These are phyloP conservation scores for Sitta europaea DNA, from an alignment of 2,113 vertebrate species.

Conservation along the genomic window DNA sequence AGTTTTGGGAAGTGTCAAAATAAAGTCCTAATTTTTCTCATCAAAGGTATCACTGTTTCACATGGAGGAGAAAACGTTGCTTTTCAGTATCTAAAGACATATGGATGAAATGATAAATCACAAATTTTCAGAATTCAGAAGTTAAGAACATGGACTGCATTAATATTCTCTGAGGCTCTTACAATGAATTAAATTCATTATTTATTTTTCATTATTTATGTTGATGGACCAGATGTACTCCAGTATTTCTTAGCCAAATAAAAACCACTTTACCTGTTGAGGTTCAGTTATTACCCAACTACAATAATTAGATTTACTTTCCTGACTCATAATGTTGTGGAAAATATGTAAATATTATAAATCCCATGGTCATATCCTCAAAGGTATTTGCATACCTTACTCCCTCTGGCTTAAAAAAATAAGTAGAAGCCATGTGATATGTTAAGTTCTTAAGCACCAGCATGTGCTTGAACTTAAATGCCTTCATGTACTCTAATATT, in stretches of 20 bases:
- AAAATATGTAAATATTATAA: not conserved
- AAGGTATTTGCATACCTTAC: not conserved
- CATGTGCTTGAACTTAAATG: not conserved
- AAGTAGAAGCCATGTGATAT: not conserved
- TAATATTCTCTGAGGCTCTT: not conserved
- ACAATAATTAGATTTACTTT: not conserved
- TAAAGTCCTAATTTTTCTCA: not conserved
- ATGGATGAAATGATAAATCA: not conserved
- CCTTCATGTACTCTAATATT: not conserved
- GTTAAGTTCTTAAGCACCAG: not conserved
- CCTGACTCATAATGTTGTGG: not conserved
- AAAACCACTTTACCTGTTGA: not conserved
- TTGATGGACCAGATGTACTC: not conserved
- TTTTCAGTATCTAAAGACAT: not conserved
- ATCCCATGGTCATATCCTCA: not conserved
- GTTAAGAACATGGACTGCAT: not conserved
- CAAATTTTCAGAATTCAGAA: not conserved
- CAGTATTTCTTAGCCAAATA: not conserved
- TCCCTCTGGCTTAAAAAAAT: not conserved
- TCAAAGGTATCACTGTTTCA: not conserved
- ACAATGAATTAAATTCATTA: not conserved
- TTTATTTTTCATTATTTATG: not conserved
- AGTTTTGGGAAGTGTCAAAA: not conserved
- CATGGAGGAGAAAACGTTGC: not conserved
- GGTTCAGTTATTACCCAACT: not conserved